Evolutionary conservation across 2,888 invertebrate genomes (phyloP).

Genomic region (Drosophila hamatofila): DNA sequence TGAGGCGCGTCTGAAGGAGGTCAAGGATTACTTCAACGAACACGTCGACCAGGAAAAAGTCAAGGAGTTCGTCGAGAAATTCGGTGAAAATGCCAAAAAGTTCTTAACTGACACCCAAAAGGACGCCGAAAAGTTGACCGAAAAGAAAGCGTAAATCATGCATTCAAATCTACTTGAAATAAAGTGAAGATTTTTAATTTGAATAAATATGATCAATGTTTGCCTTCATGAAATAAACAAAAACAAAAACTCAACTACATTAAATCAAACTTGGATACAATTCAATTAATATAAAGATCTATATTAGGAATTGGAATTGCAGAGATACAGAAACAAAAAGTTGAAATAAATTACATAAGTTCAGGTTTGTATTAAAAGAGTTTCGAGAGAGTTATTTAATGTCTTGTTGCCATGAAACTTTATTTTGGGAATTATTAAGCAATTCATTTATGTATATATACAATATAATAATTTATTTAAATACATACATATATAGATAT

Average conservation of each 20-base stretch:
- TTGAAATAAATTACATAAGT: too few relatives aligned
- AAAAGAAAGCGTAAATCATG: constrained; percentile 9
- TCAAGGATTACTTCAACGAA: constrained; percentile 3
- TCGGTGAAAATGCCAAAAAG: constrained; percentile 14
- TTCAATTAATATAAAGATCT: too few relatives aligned
- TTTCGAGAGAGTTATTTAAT: too few relatives aligned
- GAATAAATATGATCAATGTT: neutral
- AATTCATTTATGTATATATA: too few relatives aligned
- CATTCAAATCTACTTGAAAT: neutral
- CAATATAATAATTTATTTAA: too few relatives aligned
- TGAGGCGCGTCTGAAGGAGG: neutral
- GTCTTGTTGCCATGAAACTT: too few relatives aligned
- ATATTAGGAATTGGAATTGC: too few relatives aligned
- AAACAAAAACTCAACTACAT: neutral
- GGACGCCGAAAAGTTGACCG: neutral
- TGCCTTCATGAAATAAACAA: neutral
- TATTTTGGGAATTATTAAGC: too few relatives aligned
- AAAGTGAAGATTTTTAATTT: neutral
- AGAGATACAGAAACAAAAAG: too few relatives aligned
- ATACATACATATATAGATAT: too few relatives aligned
- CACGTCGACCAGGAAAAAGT: constrained; percentile 8
- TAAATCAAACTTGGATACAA: neutral
- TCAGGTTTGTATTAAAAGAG: too few relatives aligned
- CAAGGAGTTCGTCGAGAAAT: constrained; percentile 3
- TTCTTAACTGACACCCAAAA: constrained; percentile 7